These are phyloP conservation scores for Heterotis niloticus DNA, from an alignment of 2,113 vertebrate genomes.

Conservation along the genomic window DNA sequence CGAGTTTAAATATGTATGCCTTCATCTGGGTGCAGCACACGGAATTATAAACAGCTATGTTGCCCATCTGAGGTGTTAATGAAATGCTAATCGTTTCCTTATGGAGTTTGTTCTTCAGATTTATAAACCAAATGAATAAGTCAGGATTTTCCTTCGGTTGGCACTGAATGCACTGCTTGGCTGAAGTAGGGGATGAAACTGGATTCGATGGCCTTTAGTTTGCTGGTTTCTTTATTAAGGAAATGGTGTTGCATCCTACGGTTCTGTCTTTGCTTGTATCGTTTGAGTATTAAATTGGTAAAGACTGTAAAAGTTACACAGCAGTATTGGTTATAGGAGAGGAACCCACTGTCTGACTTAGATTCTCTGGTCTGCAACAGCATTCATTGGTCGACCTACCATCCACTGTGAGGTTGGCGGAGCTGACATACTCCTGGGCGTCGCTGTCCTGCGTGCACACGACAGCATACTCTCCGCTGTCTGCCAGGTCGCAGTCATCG, in stretches of 20 bases:
- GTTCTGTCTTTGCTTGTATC: neutral
- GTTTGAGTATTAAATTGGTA: neutral
- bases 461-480: constrained; percentile 44
- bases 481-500: constrained; percentile 55
- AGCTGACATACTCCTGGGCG: constrained; percentile 51
- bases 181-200: neutral
- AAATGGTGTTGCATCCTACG: neutral
- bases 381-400: constrained; percentile 33
- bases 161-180: neutral
- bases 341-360: too few relatives aligned
- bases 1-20: neutral
- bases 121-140: constrained; percentile 5
- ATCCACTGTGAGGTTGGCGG: constrained; percentile 48
- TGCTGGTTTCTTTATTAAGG: neutral
- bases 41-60: neutral
- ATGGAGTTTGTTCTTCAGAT: neutral
- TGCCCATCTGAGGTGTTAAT: constrained; percentile 5
- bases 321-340: neutral
- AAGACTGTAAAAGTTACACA: neutral
- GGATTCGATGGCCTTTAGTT: neutral
- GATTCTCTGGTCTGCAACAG: too few relatives aligned
- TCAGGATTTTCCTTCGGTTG: neutral
- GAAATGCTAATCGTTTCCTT: constrained; percentile 4
- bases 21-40: constrained; percentile 3
- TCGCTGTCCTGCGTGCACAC: constrained; percentile 54